Base-by-base conservation (phyloP, 2,113 vertebrate species). In the Scolopax mira region DNA sequence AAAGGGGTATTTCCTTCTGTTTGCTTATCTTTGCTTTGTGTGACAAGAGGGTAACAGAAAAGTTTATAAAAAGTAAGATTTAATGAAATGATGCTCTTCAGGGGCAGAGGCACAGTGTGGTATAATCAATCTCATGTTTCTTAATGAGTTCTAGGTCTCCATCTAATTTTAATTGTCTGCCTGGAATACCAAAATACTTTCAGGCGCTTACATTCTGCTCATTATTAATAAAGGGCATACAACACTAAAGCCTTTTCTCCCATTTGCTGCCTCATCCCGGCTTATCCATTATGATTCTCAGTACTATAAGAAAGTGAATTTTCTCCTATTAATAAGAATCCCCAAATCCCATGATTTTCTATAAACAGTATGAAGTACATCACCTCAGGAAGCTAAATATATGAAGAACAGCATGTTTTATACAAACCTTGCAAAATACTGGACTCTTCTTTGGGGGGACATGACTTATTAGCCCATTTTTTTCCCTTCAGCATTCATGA, bases 151-250 rank as follows among this genome's bases (percentile, higher is more conserved):
- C 67, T 92, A 61, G 46, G 55, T 94, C 72, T 48, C 72, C 52
- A 93, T 90, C 92, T 91, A 86, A 94, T 96, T 96, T 95, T 88
- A 95, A 54, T 60, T 92, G 60, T 88, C 87, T 96, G 81, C n/a
- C 82, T 90, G 69, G 71, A 95, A 90, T 85, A 94, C 55, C 60
- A 61, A 94, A 94, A 90, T 84, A 86, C 75, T 84, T 92, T 48
- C 75, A 90, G 65, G 85, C 71, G 80, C 65, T 93, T 93, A 67
- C 6, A 83, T 88, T 83, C 89, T 88, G 49, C 79, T 74, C 73
- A 84, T 93, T 94, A 66, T 94, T 92, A 95, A 93, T 79, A 89
- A 94, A 84, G 70, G 82, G 19, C 41, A 78, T 64, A 49, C 64
- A 79, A 90, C n/a, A 88, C n/a, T 82, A 0, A 10, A 62, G 71